Evolutionary conservation across 2,113 vertebrate species (phyloP).

Genomic region (Cyanoderma ruficeps): DNA sequence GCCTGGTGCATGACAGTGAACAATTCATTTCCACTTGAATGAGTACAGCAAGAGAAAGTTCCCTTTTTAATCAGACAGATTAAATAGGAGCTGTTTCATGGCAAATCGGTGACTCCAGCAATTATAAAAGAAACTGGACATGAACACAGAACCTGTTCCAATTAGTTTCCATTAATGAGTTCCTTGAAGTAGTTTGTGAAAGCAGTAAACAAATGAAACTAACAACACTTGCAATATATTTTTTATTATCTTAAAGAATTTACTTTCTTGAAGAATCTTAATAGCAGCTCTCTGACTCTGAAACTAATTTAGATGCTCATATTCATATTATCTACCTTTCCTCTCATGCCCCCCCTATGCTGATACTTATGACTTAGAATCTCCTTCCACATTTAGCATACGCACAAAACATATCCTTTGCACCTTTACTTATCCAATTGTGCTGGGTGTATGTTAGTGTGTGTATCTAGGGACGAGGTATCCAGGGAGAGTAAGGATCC

Average conservation of each 20-base stretch:
- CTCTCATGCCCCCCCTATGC: rapidly evolving
- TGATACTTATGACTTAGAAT: neutral
- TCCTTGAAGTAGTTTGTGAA: neutral
- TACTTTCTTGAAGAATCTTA: neutral
- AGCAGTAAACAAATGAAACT: conserved; percentile 19
- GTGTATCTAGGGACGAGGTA: neutral
- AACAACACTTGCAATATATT: neutral
- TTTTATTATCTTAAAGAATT: neutral
- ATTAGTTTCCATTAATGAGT: conserved; percentile 44
- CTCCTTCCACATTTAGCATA: neutral
- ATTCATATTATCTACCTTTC: neutral
- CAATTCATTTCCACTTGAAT: conserved; percentile 23
- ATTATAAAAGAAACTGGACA: conserved; percentile 39
- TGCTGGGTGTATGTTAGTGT: neutral
- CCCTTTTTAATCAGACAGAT: conserved; percentile 45
- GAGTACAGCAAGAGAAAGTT: neutral
- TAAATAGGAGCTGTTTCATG: conserved; percentile 28
- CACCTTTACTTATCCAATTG: neutral
- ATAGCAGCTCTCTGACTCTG: neutral
- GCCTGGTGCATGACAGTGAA: neutral
- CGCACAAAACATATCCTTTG: neutral
- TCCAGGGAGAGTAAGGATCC: neutral
- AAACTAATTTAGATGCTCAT: neutral
- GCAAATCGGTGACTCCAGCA: conserved; percentile 25
- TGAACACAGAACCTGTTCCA: neutral